These are phyloP conservation scores for Miltochrista miniata DNA, from an alignment of 2,888 invertebrate species.

Conservation along the genomic window DNA sequence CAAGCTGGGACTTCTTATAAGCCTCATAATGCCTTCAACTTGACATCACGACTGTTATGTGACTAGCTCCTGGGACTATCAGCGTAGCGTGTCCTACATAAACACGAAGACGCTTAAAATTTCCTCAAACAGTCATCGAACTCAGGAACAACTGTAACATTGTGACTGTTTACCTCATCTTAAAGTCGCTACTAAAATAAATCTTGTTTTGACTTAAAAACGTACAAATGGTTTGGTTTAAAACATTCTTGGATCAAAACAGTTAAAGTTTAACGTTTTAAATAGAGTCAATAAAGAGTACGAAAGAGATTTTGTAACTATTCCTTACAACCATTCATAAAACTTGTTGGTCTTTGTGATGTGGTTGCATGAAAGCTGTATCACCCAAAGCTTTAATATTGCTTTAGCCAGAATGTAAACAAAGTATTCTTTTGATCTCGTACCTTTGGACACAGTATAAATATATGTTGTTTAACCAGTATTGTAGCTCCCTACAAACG, in stretches of 20 bases:
- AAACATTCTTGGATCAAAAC: background rate
- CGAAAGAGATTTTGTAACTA: slow-evolving; percentile 15
- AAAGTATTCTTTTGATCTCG: slow-evolving; percentile 45
- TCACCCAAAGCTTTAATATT: slow-evolving; percentile 40
- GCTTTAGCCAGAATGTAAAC: slow-evolving; percentile 39
- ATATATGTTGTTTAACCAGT: too few relatives aligned
- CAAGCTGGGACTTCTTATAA: too few relatives aligned
- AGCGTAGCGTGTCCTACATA: too few relatives aligned
- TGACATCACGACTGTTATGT: too few relatives aligned
- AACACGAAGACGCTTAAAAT: background rate
- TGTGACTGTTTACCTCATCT: too few relatives aligned
- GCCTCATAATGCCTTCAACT: too few relatives aligned
- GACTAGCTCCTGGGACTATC: too few relatives aligned
- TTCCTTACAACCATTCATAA: slow-evolving; percentile 24
- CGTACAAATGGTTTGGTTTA: background rate
- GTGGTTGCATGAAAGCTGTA: slow-evolving; percentile 41
- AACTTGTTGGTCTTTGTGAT: slow-evolving; percentile 35
- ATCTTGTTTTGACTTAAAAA: too few relatives aligned
- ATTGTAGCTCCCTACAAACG: too few relatives aligned
- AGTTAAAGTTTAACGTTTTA: background rate
- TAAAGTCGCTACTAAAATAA: too few relatives aligned
- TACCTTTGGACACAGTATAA: too few relatives aligned
- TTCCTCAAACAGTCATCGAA: background rate
- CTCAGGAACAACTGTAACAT: too few relatives aligned
- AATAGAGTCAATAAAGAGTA: slow-evolving; percentile 19